phyloP scores from a whole-genome alignment of 2,113 vertebrate species.

The Anguilla japonica region DNA sequence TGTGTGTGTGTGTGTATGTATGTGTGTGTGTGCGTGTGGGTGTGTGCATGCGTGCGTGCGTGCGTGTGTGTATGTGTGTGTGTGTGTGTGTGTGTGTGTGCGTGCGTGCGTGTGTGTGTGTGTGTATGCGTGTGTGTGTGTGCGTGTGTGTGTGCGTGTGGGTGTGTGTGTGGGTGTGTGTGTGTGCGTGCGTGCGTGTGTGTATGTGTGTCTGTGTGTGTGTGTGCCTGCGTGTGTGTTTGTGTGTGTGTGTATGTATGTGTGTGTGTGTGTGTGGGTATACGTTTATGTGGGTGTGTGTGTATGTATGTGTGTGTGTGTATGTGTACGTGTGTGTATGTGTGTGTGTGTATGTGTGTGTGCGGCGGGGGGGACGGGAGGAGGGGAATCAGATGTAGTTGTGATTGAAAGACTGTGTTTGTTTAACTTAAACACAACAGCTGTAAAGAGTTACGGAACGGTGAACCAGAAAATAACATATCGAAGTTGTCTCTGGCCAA shows the following conservation, averaged over 20 bases:
- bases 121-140: constrained; percentile 29
- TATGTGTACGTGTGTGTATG: constrained; percentile 20
- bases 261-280: no score
- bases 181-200: no score
- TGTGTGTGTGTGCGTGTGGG: constrained; percentile 16
- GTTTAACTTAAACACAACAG: constrained; percentile 56
- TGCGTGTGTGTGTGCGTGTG: constrained; percentile 9
- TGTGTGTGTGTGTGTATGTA: not conserved
- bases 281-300: no score
- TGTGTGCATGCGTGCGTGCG: no score
- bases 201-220: no score
- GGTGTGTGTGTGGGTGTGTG: not conserved
- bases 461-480: constrained; percentile 81
- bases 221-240: no score
- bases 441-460: constrained; percentile 68
- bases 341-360: not conserved
- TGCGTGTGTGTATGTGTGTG: no score
- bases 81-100: no score
- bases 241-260: no score
- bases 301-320: no score
- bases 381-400: constrained; percentile 19
- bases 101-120: constrained; percentile 6
- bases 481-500: constrained; percentile 61
- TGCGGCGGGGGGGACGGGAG: not conserved
- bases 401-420: constrained; percentile 69